These are phyloP conservation scores for Bombus turneri DNA, from an alignment of 1,140 invertebrate genomes.

Conservation along the genomic window DNA sequence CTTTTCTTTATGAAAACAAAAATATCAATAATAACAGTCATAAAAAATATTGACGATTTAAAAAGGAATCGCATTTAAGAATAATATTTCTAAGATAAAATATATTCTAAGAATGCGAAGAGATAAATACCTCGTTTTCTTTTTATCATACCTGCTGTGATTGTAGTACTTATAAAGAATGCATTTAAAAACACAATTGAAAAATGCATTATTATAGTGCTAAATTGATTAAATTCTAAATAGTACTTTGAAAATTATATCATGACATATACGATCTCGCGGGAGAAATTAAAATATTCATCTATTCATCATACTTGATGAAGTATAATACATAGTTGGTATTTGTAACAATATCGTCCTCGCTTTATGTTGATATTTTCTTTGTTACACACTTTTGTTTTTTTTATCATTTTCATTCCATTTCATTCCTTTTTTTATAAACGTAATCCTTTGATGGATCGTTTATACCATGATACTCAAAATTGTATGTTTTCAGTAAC, in stretches of 20 bases:
- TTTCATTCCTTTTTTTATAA: not conserved
- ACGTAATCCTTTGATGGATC: constrained; percentile 36
- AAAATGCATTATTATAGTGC: constrained; percentile 76
- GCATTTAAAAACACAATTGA: constrained; percentile 71
- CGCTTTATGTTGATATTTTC: not conserved
- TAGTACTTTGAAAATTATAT: constrained; percentile 75
- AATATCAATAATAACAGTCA: constrained; percentile 9
- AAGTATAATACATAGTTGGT: constrained; percentile 49
- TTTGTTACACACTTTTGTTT: not conserved
- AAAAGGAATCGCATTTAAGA: constrained; percentile 9
- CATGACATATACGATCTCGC: constrained; percentile 67
- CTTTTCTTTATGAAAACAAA: not conserved
- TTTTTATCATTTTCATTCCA: not conserved
- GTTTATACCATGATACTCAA: constrained; percentile 67
- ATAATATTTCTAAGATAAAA: constrained; percentile 34
- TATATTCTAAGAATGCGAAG: constrained; percentile 12
- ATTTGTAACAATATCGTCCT: constrained; percentile 33
- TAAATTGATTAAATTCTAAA: constrained; percentile 80
- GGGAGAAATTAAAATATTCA: constrained; percentile 59
- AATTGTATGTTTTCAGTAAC: constrained; percentile 72
- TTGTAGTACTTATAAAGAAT: constrained; percentile 70
- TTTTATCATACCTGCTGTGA: not conserved
- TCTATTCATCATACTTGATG: constrained; percentile 44
- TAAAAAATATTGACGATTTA: constrained; percentile 17
- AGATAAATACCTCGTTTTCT: constrained; percentile 17